Base-by-base conservation (phyloP, 2,113 vertebrate species). In the Patagioenas fasciata region DNA sequence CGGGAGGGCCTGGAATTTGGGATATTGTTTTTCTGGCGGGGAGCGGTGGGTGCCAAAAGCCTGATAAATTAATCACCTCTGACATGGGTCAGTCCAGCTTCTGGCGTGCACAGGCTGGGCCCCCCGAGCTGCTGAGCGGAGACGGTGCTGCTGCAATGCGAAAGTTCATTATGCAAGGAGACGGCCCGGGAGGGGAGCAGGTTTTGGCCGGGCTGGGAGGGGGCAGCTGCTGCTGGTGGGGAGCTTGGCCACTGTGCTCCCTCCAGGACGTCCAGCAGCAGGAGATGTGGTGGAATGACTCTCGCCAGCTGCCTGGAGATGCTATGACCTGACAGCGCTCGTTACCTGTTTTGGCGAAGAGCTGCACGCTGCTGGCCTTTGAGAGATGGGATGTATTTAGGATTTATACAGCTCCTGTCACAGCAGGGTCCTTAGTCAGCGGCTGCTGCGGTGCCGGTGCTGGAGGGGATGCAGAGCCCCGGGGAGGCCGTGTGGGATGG, bases 1-100 rank as follows among this genome's bases (percentile, higher is more conserved):
- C 10, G 91, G 96, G 95, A 94, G 95, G 83, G 80, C 85, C 91
- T 92, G 95, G 96, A 97, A 96, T 95, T 90, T 8, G 91, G 95
- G 96, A 96, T 92, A 89, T 96, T 96, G 93, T 97, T 97, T 96
- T 96, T 96, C 96, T 96, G 83, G 88, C 80, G 74, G 95, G 70
- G 95, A 95, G 92, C 0, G 5, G 92, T 58, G 95, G 96, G 95
- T 94, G 96, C 96, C 96, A 96, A 96, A 95, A 96, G 73, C 96
- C 95, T 94, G 95, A 97, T 96, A 95, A 96, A 97, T 97, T 95
- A 93, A 93, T 96, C 96, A 96, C 96, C 95, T 96, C 91, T 89
- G 96, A 95, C 95, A 93, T 75, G 96, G 96, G 96, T 95, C 96
- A 93, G 95, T 81, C 90, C 96, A 79, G 96, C 96, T 89, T 88